Conservation (phyloP, 1,140 invertebrate species). For the Zaprionus kolodkinae region DNA sequence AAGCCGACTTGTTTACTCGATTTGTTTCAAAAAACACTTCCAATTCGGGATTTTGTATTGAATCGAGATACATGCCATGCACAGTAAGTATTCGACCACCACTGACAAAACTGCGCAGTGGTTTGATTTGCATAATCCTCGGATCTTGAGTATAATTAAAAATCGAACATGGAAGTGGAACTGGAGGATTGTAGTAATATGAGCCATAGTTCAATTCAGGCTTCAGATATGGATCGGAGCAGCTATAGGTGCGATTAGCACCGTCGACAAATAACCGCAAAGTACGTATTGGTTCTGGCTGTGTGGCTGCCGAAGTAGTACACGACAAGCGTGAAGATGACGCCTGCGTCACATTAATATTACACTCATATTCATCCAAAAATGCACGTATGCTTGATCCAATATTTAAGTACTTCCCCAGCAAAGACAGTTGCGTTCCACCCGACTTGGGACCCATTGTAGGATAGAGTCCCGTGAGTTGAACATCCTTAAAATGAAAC, state of each 20-base stretch:
- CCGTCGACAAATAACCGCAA: constrained; percentile 93
- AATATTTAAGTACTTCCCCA: constrained; percentile 96
- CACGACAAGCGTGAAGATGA: constrained; percentile 95
- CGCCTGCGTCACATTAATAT: constrained; percentile 93
- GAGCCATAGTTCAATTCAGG: background rate
- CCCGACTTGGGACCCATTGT: constrained; percentile 95
- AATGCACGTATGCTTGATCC: constrained; percentile 94
- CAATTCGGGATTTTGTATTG: constrained; percentile 96
- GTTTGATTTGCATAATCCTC: constrained; percentile 96
- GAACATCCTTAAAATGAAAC: constrained; percentile 95
- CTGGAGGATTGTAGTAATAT: constrained; percentile 40
- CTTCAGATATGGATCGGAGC: constrained; percentile 52
- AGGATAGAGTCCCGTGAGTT: constrained; percentile 92
- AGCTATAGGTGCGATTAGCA: constrained; percentile 89
- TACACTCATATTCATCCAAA: constrained; percentile 94
- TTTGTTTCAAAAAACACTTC: constrained; percentile 85
- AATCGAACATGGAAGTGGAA: constrained; percentile 83
- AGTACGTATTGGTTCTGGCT: constrained; percentile 85
- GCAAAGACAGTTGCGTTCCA: constrained; percentile 95
- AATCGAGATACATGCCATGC: constrained; percentile 95
- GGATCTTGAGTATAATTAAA: constrained; percentile 97
- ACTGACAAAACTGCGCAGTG: constrained; percentile 93
- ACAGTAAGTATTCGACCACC: constrained; percentile 97
- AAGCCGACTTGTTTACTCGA: constrained; percentile 92
- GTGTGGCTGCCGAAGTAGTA: constrained; percentile 89